Percentiles rank a stretch among this genome's conserved stretches.
Evolutionary conservation across 2,797 vertebrate species (phyloP).

Genomic region (Carapus acus): DNA sequence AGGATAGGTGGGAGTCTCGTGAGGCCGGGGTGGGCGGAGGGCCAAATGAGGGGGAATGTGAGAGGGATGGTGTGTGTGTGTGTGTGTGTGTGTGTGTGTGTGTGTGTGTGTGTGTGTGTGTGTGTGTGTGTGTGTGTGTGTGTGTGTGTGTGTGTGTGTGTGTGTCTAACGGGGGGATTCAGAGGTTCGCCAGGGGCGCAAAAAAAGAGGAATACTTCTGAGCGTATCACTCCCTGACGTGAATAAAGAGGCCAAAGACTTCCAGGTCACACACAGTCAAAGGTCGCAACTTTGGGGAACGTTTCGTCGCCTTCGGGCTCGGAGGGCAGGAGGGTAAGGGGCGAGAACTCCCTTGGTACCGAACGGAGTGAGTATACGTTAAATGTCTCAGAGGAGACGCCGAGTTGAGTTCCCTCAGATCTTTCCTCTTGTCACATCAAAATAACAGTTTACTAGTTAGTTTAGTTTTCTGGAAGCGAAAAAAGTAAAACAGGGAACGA

Average conservation of each 20-base stretch:
- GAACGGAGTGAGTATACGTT: too few relatives aligned
- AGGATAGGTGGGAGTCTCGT: too few relatives aligned
- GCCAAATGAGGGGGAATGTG: too few relatives aligned
- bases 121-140: too few relatives aligned
- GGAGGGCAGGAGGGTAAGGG: too few relatives aligned
- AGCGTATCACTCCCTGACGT: constrained; percentile 5
- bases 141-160: too few relatives aligned
- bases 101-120: too few relatives aligned
- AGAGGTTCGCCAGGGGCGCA: constrained; percentile 44
- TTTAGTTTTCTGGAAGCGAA: constrained; percentile 47
- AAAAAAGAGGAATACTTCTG: constrained; percentile 37
- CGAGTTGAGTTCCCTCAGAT: constrained; percentile 29
- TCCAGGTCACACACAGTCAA: constrained; percentile 14
- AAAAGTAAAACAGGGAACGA: constrained; percentile 2
- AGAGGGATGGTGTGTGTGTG: too few relatives aligned
- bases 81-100: too few relatives aligned
- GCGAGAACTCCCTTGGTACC: constrained; percentile 1
- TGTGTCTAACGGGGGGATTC: constrained; percentile 22
- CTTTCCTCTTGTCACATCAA: constrained; percentile 50
- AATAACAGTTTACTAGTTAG: constrained; percentile 15
- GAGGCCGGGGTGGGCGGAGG: too few relatives aligned
- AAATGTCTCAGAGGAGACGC: too few relatives aligned
- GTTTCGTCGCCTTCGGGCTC: constrained; percentile 4
- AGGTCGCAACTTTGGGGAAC: constrained; percentile 4
- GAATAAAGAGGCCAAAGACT: constrained; percentile 30